Base-by-base conservation (phyloP, 2,113 vertebrate genomes). In the Lycocorax pyrrhopterus region DNA sequence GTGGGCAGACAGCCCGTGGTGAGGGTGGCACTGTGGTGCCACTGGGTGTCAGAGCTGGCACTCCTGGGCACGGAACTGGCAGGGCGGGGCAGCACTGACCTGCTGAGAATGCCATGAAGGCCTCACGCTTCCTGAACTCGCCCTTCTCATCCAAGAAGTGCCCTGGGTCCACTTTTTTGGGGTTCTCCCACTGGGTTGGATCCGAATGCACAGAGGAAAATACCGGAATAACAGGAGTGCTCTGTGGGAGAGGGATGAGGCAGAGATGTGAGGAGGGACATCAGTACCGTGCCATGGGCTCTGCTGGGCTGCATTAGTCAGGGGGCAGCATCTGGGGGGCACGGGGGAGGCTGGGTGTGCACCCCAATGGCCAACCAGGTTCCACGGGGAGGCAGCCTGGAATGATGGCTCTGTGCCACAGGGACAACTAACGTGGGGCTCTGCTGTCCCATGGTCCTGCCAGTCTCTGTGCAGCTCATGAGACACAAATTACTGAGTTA, bases 131-230 rank as follows among this genome's bases (percentile, higher is more conserved):
- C 85, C 90, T 78, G 90, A 96, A 96, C 79, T 91, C 59, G 27
- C 94, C 95, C 16, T 94, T 90, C 69, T 93, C 85, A 21, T 96
- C 91, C 69, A 97, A 55, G 85, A 97, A 97, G 52, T 95, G 93
- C 1, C 63, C 2, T 7, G 96, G 96, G 41, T 97, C 16, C 4
- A 96, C 33, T 27, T 75, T 16, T 13, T 76, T 32, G 4, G 96
- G 96, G 13, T 94, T 96, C 29, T 96, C 60, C 94, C 95, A 96
- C 63, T 95, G 94, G 20, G 55, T 89, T 23, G 92, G 89, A 25
- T 97, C 96, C 26, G 8, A 85, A 15, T 96, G 94, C 59, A 96
- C 94, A 0, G 96, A 96, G 44, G 67, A 69, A 17, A 96, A 4
- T 1, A 96, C 32, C 0, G 96, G 92, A 59, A 97, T 87, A 33